Evolutionary conservation across 2,113 vertebrate genomes (phyloP).

Genomic region (Cynocephalus volans): DNA sequence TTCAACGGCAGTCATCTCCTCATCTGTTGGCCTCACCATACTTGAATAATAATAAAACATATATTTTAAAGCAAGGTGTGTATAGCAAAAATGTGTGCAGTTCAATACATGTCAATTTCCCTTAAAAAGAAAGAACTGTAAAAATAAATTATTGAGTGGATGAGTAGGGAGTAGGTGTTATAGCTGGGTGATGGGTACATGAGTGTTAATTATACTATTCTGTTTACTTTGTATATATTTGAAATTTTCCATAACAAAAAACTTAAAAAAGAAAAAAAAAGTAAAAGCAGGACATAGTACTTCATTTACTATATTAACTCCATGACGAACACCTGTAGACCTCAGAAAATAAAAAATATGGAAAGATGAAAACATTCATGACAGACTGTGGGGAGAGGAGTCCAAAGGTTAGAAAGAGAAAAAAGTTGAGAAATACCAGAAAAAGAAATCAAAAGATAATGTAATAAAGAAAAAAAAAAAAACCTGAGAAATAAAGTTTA

Average conservation of each 20-base stretch:
- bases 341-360: not conserved
- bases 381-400: not conserved
- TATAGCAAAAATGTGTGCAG: not conserved
- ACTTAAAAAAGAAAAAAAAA: conserved; percentile 35
- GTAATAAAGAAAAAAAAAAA: not conserved
- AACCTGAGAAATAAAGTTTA: not conserved
- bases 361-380: not conserved
- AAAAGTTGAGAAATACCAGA: not conserved
- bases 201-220: not conserved
- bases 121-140: conserved; percentile 31
- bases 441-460: not conserved
- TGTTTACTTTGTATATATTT: conserved; percentile 7
- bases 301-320: conserved; percentile 2
- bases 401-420: not conserved
- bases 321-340: not conserved
- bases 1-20: not conserved
- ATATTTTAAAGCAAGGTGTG: not conserved
- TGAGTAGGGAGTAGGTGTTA: not conserved
- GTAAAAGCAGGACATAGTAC: not conserved
- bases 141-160: not conserved
- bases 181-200: not conserved
- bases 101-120: not conserved
- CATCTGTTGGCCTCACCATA: not conserved
- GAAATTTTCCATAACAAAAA: not conserved
- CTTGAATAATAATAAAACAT: conserved; percentile 2